Conservation (phyloP, 1,140 invertebrate species). For the Temnothorax longispinosus region DNA sequence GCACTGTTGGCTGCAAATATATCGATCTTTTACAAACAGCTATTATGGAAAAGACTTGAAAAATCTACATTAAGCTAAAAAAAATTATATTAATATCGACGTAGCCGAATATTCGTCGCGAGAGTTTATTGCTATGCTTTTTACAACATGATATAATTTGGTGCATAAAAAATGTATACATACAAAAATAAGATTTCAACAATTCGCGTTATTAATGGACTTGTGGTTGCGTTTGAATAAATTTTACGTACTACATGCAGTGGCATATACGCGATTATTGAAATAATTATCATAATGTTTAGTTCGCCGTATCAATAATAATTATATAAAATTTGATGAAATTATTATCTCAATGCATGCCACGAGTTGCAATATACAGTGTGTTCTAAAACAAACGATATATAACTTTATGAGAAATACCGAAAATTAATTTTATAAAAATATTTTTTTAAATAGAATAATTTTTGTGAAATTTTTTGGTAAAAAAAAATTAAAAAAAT, state of each 20-base stretch:
- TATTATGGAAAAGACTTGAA: background rate
- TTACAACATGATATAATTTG: background rate
- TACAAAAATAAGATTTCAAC: background rate
- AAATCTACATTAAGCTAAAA: background rate
- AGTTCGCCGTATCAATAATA: constrained; percentile 24
- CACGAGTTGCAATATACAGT: background rate
- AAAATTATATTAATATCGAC: background rate
- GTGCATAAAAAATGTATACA: background rate
- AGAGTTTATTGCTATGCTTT: background rate
- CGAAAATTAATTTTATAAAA: background rate
- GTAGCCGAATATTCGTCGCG: background rate
- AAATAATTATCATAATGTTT: constrained; percentile 33
- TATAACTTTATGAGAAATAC: background rate
- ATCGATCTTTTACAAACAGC: constrained; percentile 3
- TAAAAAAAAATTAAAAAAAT: background rate
- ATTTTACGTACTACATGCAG: background rate
- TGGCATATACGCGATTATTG: background rate
- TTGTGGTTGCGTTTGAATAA: background rate
- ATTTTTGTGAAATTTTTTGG: background rate
- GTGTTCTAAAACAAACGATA: background rate
- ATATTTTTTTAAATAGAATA: background rate
- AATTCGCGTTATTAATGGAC: background rate
- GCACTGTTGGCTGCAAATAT: background rate
- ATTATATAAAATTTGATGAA: constrained; percentile 43
- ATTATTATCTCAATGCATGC: constrained; percentile 14